phyloP scores from a whole-genome alignment of 2,113 vertebrate species.

The Podarcis muralis region DNA sequence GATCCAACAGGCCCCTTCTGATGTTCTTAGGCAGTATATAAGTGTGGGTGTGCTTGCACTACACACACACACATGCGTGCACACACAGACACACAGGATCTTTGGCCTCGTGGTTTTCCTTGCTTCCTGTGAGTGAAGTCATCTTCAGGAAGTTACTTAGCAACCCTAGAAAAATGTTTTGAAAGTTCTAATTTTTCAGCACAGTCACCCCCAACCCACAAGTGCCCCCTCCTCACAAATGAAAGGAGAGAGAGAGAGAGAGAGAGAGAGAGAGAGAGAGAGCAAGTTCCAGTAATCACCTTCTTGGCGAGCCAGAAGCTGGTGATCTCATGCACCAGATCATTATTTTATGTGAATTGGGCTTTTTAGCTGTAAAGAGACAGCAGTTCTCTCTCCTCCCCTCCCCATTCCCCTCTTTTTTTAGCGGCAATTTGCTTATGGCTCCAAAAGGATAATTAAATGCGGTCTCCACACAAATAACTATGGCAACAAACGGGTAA shows the following conservation, averaged over 20 bases:
- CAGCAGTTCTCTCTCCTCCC: constrained; percentile 72
- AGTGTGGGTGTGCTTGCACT: no score
- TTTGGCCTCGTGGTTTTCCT: constrained; percentile 18
- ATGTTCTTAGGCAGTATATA: no score
- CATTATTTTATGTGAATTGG: constrained; percentile 75
- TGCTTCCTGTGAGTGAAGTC: constrained; percentile 71
- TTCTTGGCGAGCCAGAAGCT: constrained; percentile 61
- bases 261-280: not conserved
- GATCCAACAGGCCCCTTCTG: no score
- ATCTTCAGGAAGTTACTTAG: constrained; percentile 74
- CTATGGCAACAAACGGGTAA: constrained; percentile 76
- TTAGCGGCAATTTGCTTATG: constrained; percentile 55
- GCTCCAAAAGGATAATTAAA: constrained; percentile 76
- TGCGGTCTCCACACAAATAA: constrained; percentile 65
- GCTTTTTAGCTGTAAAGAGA: constrained; percentile 71
- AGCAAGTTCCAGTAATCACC: constrained; percentile 62
- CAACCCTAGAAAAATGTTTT: constrained; percentile 72
- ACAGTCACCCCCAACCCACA: constrained; percentile 12
- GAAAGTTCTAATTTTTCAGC: constrained; percentile 67
- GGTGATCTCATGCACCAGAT: constrained; percentile 77
- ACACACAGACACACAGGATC: constrained; percentile 25
- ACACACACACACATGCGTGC: not conserved
- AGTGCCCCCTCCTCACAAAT: not conserved
- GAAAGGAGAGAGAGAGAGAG: not conserved
- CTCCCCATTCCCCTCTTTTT: no score